Base-by-base conservation (phyloP, 2,888 invertebrate species). In the Sminthurinus aureus region DNA sequence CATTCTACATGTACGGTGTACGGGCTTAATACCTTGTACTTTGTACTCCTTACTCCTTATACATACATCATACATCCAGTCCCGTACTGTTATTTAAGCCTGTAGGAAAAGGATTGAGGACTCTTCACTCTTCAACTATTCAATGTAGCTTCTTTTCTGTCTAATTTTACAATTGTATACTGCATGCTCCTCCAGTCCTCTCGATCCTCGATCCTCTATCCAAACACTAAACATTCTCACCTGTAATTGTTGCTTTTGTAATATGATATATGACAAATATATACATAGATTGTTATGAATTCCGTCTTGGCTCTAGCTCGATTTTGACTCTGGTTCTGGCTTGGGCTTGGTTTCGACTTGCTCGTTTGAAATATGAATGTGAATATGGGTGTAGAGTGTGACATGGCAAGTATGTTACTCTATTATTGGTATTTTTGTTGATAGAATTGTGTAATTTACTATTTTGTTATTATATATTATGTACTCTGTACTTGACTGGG, bases 41-140 rank as follows among this genome's bases (percentile, higher is more conserved):
- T n/a, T n/a, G n/a, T n/a, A n/a, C n/a, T n/a, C n/a, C n/a, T n/a
- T n/a, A n/a, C n/a, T n/a, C n/a, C n/a, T n/a, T n/a, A n/a, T n/a
- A n/a, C n/a, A n/a, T n/a, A n/a, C n/a, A n/a, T n/a, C n/a, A n/a
- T 71, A 52, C 22, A 52, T 77, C 52, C 77, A 77, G 77, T 77
- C 77, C 77, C 77, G 67, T 69, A 69, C 69, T 12, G 13, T 38
- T 38, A 38, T 38, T 38, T 50, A 38, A 69, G 79, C 67, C 51
- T 50, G 26, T 24, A 71, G 71, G 24, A 71, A 71, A 69, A 71
- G 71, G 71, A 71, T 71, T 71, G 20, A 24, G 71, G 71, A 24
- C 71, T 71, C 24, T 13, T 67, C 67, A n/a, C n/a, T 71, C 50
- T 24, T 52, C 38, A 51, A 50, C 38, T n/a, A 38, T n/a, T 75